Conservation (phyloP, 2,888 invertebrate genomes). For the Venustoraphidia nigricollis region DNA sequence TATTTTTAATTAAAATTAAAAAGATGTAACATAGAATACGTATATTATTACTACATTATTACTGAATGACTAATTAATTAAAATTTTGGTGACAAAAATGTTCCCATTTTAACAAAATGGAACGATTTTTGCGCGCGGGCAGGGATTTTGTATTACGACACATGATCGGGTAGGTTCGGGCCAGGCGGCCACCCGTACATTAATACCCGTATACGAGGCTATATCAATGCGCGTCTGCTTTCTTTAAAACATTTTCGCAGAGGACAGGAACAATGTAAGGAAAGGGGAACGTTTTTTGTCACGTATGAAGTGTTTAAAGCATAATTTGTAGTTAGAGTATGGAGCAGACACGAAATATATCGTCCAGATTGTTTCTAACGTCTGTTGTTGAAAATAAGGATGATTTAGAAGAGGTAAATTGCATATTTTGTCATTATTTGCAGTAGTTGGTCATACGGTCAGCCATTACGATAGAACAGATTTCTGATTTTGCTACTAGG, state of each 20-base stretch:
- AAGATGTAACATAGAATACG: too few species aligned
- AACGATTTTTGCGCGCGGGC: too few species aligned
- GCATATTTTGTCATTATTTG: constrained; percentile 29
- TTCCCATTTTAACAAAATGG: too few species aligned
- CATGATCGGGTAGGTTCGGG: not conserved
- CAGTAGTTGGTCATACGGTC: constrained; percentile 33
- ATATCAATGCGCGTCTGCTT: constrained; percentile 31
- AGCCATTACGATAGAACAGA: constrained; percentile 34
- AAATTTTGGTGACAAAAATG: too few species aligned
- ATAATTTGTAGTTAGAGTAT: constrained; percentile 33
- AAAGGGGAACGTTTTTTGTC: constrained; percentile 35
- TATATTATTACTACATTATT: too few species aligned
- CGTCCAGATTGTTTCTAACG: constrained; percentile 66
- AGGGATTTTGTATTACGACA: not conserved
- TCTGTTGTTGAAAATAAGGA: constrained; percentile 77
- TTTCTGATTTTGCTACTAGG: constrained; percentile 24
- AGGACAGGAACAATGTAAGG: constrained; percentile 44
- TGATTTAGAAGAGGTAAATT: constrained; percentile 77
- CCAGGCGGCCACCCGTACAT: constrained; percentile 9
- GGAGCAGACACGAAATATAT: constrained; percentile 41
- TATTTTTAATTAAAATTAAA: too few species aligned
- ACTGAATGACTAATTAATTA: too few species aligned
- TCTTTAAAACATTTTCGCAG: constrained; percentile 30
- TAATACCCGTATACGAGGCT: constrained; percentile 18
- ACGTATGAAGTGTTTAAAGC: constrained; percentile 41